Conservation (phyloP, 2,797 vertebrate species). For the Pteronotus mesoamericanus region DNA sequence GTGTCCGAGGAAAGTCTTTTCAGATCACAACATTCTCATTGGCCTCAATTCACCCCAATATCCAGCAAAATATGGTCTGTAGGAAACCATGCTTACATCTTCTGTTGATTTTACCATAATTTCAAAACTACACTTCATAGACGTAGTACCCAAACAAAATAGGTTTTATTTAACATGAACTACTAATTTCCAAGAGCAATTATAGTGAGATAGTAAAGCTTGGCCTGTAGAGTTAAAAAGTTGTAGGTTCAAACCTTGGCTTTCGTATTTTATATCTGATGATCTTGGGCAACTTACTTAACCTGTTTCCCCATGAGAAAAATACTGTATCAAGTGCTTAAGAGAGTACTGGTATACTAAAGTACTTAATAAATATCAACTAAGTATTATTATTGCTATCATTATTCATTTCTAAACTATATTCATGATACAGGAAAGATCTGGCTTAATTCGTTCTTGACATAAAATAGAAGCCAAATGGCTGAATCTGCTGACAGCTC, state of each 20-base stretch:
- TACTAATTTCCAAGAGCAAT: neutral
- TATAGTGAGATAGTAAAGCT: neutral
- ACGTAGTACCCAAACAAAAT: neutral
- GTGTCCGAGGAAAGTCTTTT: neutral
- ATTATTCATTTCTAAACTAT: neutral
- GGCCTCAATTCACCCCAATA: conserved; percentile 46
- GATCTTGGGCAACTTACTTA: neutral
- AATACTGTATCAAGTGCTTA: neutral
- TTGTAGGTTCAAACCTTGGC: neutral
- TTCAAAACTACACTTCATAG: neutral
- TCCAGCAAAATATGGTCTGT: neutral
- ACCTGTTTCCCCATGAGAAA: neutral
- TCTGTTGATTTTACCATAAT: conserved; percentile 6
- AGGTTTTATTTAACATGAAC: neutral
- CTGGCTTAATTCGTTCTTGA: neutral
- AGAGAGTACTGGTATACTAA: neutral
- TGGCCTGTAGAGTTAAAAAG: neutral
- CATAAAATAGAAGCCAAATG: neutral
- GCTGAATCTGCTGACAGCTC: neutral
- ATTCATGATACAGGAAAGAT: neutral
- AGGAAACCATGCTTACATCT: neutral
- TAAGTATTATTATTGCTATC: neutral
- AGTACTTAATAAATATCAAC: neutral
- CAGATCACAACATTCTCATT: conserved; percentile 17
- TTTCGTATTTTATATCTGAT: neutral